These are phyloP conservation scores for Helarctos malayanus DNA, from an alignment of 2,797 vertebrate species.

Conservation along the genomic window DNA sequence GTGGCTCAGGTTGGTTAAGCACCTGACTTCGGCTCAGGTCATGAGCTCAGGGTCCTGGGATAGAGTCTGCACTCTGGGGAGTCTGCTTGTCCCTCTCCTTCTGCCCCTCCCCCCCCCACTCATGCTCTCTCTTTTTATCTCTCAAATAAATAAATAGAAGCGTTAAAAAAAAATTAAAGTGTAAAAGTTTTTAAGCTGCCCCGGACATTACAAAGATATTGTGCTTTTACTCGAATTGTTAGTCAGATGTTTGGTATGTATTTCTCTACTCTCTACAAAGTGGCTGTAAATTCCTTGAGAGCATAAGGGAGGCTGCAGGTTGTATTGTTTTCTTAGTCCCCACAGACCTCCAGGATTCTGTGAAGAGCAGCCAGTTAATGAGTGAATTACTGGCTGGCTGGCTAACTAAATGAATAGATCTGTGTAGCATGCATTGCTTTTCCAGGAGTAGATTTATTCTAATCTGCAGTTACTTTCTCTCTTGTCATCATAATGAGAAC, in stretches of 20 bases:
- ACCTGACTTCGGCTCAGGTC: too few relatives aligned
- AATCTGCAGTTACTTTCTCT: background rate
- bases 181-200: background rate
- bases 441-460: background rate
- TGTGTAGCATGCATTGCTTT: background rate
- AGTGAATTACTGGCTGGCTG: background rate
- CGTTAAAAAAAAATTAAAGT: background rate
- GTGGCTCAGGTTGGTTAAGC: too few relatives aligned
- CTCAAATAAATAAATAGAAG: background rate
- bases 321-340: background rate
- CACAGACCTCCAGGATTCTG: background rate
- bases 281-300: background rate
- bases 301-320: background rate
- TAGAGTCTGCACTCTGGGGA: too few relatives aligned
- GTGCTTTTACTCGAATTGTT: background rate
- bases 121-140: background rate
- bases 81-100: background rate
- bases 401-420: background rate
- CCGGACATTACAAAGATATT: slow-evolving; percentile 3
- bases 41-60: background rate
- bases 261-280: background rate
- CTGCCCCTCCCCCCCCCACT: background rate
- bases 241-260: background rate
- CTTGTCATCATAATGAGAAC: background rate
- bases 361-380: slow-evolving; percentile 4